Base-by-base conservation (phyloP, 2,888 invertebrate genomes). In the Xylota sylvarum region DNA sequence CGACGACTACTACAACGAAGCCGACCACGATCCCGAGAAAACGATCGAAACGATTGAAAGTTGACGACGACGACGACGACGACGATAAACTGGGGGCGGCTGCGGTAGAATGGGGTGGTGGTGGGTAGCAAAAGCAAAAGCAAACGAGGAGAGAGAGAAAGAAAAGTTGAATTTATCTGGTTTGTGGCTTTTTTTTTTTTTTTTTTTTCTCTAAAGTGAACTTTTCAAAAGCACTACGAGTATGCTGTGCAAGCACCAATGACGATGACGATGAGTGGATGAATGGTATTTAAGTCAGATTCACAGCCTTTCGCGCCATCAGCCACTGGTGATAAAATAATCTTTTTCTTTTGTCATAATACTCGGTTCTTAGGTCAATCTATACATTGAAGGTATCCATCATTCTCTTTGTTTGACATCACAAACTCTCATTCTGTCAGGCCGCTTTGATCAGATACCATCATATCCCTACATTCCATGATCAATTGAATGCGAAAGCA, bases 41-140 rank as follows among this genome's bases (percentile, higher is more conserved):
- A 72, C 60, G 65, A 85, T 85, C 81, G 76, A 76, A 70, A 76
- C 64, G 70, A 65, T 58, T 81, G 37, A 69, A 62, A 70, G 56
- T 58, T 50, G 43, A 76, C 52, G 76, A 81, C 35, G 56, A 62
- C 52, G 76, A 81, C 35, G 56, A 62, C 46, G 67, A 76, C 52
- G 76, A 81, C 37, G 50, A 62, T 55, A 73, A 79, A 73, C 65
- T 60, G 50, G 78, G 72, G 70, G 40, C 58, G 78, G 69, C 7
- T 56, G 78, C 14, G 19, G 50, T 32, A 50, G 50, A 43, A 48
- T 60, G 48, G 80, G 67, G 81, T 70, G 72, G 81, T 70, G 72
- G 77, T 82, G 65, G 72, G 67, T 62, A 80, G 69, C 17, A 81
- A 76, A 81, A n/a, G 64, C 37, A 7, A 37, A 27, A 74, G 50